Conservation (phyloP, 2,888 invertebrate genomes). For the Dasysyrphus tricinctus region DNA sequence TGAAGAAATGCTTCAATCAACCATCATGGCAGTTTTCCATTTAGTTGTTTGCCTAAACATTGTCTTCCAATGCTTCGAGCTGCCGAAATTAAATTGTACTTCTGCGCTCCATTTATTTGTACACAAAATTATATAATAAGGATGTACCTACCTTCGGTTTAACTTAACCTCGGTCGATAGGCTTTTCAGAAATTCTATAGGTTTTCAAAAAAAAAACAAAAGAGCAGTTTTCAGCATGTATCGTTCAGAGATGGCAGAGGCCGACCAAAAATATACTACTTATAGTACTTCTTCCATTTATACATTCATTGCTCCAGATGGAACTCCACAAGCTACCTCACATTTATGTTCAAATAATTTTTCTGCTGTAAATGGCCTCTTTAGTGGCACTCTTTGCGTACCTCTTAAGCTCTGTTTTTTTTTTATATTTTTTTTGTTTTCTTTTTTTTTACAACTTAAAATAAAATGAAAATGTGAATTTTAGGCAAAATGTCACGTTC, state of each 20-base stretch:
- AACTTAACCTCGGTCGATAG: slow-evolving; percentile 22
- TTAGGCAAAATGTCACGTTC: slow-evolving; percentile 61
- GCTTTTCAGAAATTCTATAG: not conserved
- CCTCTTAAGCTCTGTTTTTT: slow-evolving; percentile 37
- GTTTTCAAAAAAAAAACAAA: not conserved
- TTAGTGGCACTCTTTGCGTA: slow-evolving; percentile 54
- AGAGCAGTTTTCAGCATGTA: not conserved
- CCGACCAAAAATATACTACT: slow-evolving; percentile 9
- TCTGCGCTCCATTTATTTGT: not conserved
- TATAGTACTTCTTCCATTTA: slow-evolving; percentile 1
- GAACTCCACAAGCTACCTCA: slow-evolving; percentile 13
- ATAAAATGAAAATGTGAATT: slow-evolving; percentile 53
- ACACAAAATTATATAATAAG: not conserved
- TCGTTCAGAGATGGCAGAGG: not conserved
- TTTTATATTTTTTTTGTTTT: no score
- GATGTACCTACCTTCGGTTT: not conserved
- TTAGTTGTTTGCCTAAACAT: no score
- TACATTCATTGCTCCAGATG: not conserved
- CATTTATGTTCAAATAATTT: slow-evolving; percentile 35
- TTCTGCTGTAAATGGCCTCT: slow-evolving; percentile 56
- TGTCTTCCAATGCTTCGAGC: no score
- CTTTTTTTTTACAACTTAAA: slow-evolving; percentile 11
- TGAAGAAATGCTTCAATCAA: not conserved
- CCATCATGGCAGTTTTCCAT: not conserved
- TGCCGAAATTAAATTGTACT: no score